Conservation (phyloP, 2,888 invertebrate species). For the Morpho helenor region DNA sequence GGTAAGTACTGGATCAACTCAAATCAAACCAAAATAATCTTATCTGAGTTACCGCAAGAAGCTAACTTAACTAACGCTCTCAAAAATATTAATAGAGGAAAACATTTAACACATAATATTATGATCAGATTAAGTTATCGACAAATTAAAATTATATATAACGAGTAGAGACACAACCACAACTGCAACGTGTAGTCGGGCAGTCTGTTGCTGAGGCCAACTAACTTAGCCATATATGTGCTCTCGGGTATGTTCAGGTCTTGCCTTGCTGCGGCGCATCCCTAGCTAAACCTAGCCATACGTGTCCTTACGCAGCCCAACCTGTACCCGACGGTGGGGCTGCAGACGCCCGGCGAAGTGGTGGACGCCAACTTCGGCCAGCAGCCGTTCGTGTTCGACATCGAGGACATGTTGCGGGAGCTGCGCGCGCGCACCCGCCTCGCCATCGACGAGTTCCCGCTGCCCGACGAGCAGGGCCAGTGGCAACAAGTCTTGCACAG, state of each 20-base stretch:
- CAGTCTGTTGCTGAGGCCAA: too few species aligned
- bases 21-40: not conserved
- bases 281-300: too few species aligned
- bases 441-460: slow-evolving; percentile 92
- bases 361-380: slow-evolving; percentile 99
- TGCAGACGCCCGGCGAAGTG: slow-evolving; percentile 98
- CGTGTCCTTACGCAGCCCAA: slow-evolving; percentile 82
- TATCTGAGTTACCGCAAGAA: not conserved
- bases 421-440: slow-evolving; percentile 89
- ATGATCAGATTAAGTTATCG: too few species aligned
- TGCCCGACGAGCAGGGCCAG: slow-evolving; percentile 92
- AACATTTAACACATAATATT: too few species aligned
- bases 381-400: slow-evolving; percentile 97
- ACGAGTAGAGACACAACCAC: too few species aligned
- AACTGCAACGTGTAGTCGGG: too few species aligned
- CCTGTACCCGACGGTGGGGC: slow-evolving; percentile 98
- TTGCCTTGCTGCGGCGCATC: too few species aligned
- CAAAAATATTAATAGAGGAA: too few species aligned
- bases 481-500: slow-evolving; percentile 96
- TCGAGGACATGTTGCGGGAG: slow-evolving; percentile 97
- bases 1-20: slow-evolving; percentile 68
- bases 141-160: too few species aligned
- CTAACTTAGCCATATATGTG: too few species aligned
- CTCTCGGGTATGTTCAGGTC: too few species aligned
- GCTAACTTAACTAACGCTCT: too few species aligned